Conservation (phyloP, 2,888 invertebrate species). For the Dasysyrphus tricinctus region DNA sequence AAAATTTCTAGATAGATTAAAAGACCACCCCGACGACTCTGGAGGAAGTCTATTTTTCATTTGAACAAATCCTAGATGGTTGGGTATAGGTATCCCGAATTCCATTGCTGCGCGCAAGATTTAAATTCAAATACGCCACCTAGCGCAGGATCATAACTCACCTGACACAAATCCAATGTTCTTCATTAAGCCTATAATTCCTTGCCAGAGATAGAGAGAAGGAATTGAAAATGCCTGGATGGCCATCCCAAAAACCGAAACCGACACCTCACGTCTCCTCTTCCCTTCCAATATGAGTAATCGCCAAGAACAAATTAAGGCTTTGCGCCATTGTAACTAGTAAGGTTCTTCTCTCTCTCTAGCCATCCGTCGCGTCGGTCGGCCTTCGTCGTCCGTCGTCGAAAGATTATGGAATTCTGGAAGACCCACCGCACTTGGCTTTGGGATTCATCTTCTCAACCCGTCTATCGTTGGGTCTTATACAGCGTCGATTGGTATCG, state of each 20-base stretch:
- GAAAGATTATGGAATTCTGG: conserved; percentile 34
- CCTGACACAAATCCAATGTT: conserved; percentile 74
- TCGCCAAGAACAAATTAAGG: conserved; percentile 72
- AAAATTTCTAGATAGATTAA: conserved; percentile 52
- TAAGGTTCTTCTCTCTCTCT: conserved; percentile 11
- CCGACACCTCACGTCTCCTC: conserved; percentile 31
- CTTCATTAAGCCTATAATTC: conserved; percentile 68
- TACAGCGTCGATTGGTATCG: conserved; percentile 33
- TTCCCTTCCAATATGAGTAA: conserved; percentile 67
- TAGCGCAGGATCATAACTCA: conserved; percentile 63
- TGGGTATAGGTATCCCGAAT: conserved; percentile 35
- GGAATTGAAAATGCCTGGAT: conserved; percentile 51
- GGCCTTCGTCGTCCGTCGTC: not conserved
- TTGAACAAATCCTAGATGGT: conserved; percentile 52
- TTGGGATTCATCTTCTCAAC: conserved; percentile 1
- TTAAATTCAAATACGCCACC: conserved; percentile 36
- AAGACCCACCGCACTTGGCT: conserved; percentile 62
- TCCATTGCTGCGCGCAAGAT: conserved; percentile 31
- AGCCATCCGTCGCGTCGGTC: not conserved
- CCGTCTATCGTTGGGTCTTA: conserved; percentile 27
- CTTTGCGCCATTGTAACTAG: conserved; percentile 30
- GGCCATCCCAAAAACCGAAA: conserved; percentile 44
- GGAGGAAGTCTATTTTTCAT: conserved; percentile 56
- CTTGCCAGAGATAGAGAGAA: conserved; percentile 10
- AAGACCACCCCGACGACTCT: conserved; percentile 58